These are phyloP conservation scores for Notolabrus celidotus DNA, from an alignment of 2,797 vertebrate species.

Conservation along the genomic window DNA sequence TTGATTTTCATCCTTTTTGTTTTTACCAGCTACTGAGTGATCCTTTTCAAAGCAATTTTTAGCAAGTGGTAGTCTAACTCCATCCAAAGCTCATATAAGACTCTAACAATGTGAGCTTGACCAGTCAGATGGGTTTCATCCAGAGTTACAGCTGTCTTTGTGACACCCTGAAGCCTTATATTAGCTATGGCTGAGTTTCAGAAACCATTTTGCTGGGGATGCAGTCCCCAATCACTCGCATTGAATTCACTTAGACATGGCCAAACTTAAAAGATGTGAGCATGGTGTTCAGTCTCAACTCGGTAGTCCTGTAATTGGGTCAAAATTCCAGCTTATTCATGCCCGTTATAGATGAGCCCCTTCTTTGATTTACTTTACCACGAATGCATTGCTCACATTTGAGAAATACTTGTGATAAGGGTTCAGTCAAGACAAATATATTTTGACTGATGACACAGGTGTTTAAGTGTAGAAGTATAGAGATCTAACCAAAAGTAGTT, in stretches of 20 bases:
- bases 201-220: background rate
- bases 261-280: no score
- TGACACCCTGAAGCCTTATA: no score
- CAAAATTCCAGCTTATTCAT: no score
- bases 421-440: conserved; percentile 5
- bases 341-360: no score
- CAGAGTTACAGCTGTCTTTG: no score
- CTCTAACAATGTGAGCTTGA: background rate
- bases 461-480: conserved; percentile 38
- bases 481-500: conserved; percentile 29
- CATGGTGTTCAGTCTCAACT: no score
- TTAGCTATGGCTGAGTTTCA: background rate
- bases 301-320: no score
- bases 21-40: background rate
- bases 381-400: background rate
- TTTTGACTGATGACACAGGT: conserved; percentile 30
- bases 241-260: background rate
- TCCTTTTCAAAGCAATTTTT: background rate
- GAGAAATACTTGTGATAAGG: background rate
- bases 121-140: no score
- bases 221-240: background rate
- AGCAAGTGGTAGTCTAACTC: background rate
- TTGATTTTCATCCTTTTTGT: background rate
- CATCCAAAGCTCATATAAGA: background rate
- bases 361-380: no score